Evolutionary conservation across 2,113 vertebrate species (phyloP).

Genomic region (Ondatra zibethicus): DNA sequence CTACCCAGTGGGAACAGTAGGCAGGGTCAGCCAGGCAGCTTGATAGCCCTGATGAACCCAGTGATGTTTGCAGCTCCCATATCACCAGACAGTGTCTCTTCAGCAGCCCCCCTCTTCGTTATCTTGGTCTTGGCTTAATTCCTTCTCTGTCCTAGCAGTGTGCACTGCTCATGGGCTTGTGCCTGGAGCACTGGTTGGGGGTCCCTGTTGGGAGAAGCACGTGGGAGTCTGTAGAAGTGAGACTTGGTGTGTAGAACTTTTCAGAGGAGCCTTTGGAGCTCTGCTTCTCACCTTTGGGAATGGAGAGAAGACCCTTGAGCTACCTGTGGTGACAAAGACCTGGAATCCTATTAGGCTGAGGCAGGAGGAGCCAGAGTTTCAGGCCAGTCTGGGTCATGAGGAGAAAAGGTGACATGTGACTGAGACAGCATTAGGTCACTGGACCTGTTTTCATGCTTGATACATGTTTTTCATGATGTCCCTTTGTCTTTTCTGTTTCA

Average conservation of each 20-base stretch:
- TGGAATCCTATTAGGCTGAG: not conserved
- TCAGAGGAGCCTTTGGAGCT: not conserved
- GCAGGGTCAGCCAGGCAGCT: not conserved
- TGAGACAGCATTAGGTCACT: not conserved
- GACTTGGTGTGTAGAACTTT: not conserved
- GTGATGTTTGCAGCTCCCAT: not conserved
- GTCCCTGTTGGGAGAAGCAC: not conserved
- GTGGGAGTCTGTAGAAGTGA: not conserved
- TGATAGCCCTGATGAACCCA: not conserved
- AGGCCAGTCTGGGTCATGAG: not conserved
- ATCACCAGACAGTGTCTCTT: not conserved
- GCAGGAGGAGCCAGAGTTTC: not conserved
- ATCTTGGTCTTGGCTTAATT: too few species aligned
- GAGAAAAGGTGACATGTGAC: not conserved
- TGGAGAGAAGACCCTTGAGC: not conserved
- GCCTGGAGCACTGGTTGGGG: too few species aligned
- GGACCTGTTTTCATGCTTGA: not conserved
- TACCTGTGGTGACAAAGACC: not conserved
- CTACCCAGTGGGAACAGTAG: not conserved
- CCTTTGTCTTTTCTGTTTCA: fast-evolving
- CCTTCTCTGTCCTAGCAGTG: not conserved
- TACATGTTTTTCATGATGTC: too few species aligned
- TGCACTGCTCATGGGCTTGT: not conserved
- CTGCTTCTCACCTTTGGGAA: not conserved
- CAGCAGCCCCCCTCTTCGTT: too few species aligned